phyloP scores from a whole-genome alignment of 2,113 vertebrate species.

The Tretioscincus oriximinensis region DNA sequence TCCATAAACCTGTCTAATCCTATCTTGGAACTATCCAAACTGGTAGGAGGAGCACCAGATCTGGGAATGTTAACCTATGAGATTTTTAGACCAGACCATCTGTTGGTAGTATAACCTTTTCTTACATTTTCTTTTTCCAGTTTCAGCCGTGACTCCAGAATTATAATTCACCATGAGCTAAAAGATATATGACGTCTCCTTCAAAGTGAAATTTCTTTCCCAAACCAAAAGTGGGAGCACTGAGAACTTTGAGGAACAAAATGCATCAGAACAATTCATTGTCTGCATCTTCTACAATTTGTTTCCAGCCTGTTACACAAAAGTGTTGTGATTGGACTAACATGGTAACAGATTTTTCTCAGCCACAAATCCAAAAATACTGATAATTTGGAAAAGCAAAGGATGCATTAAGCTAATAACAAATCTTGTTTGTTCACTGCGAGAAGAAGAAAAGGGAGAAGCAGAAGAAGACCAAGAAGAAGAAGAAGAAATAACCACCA shows the following conservation, averaged over 20 bases:
- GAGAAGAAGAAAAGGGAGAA: constrained; percentile 36
- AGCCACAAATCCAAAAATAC: constrained; percentile 44
- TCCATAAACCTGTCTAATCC: too few species aligned
- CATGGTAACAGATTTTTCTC: constrained; percentile 55
- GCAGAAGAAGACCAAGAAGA: constrained; percentile 27
- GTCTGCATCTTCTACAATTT: constrained; percentile 45
- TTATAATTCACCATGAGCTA: constrained; percentile 64
- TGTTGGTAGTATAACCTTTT: constrained; percentile 24
- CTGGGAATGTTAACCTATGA: not conserved
- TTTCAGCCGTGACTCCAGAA: constrained; percentile 57
- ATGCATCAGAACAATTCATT: constrained; percentile 51
- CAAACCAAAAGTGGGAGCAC: constrained; percentile 58
- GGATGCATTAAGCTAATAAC: constrained; percentile 54
- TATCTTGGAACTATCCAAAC: too few species aligned
- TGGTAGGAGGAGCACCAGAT: too few species aligned
- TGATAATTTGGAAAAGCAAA: constrained; percentile 48
- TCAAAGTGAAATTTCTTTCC: constrained; percentile 29
- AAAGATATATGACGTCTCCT: constrained; percentile 31
- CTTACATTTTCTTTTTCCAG: not conserved
- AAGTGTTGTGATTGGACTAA: constrained; percentile 55
- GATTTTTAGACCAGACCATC: constrained; percentile 30
- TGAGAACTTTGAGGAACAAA: constrained; percentile 63
- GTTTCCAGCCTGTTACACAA: constrained; percentile 48
- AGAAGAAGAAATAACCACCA: not conserved
- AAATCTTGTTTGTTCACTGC: constrained; percentile 58